Percentiles rank a stretch among this genome's conserved stretches.
phyloP scores from a whole-genome alignment of 2,888 invertebrate species.

The Seira sanloemensis region DNA sequence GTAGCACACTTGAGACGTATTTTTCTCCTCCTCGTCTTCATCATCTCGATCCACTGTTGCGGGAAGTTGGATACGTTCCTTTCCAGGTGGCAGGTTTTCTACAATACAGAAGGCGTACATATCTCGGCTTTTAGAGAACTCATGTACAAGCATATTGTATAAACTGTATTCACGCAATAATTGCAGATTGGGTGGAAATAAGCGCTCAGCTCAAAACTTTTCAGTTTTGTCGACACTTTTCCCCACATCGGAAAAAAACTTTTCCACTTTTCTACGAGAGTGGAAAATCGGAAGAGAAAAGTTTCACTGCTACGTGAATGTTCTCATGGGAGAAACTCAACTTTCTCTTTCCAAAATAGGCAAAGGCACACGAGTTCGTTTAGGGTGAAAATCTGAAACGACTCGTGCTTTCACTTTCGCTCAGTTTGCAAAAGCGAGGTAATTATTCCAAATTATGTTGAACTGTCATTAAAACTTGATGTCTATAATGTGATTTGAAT shows the following conservation, averaged over 20 bases:
- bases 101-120: too few relatives aligned
- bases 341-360: neutral
- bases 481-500: too few relatives aligned
- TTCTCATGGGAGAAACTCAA: neutral
- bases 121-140: neutral
- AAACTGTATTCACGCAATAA: too few relatives aligned
- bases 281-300: neutral
- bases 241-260: neutral
- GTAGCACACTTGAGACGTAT: constrained; percentile 90
- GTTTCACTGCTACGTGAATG: too few relatives aligned
- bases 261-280: neutral
- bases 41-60: constrained; percentile 91
- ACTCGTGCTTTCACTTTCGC: too few relatives aligned
- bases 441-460: too few relatives aligned
- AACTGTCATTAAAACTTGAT: too few relatives aligned
- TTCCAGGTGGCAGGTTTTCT: constrained; percentile 81
- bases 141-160: neutral
- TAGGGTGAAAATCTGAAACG: too few relatives aligned
- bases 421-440: too few relatives aligned
- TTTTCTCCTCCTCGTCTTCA: constrained; percentile 86
- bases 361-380: too few relatives aligned
- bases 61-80: constrained; percentile 83
- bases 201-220: neutral
- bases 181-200: neutral
- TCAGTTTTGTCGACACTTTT: neutral